Conservation (phyloP, 2,113 vertebrate genomes). For the Chamaea fasciata region DNA sequence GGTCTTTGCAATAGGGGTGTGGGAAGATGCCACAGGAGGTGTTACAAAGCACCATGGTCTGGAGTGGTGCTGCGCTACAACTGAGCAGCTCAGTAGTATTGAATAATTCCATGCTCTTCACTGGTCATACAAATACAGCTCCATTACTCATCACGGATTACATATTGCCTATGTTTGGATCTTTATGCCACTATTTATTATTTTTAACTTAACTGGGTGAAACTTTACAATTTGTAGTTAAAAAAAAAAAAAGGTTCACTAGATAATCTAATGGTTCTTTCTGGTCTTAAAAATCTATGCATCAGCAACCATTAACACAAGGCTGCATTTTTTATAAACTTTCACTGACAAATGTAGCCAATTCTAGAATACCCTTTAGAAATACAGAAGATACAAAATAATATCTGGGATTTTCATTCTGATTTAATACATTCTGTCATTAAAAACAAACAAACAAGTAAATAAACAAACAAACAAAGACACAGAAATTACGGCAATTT, state of each 20-base stretch:
- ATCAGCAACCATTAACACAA: background rate
- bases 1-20: background rate
- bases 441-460: background rate
- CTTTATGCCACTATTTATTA: background rate
- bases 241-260: background rate
- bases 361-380: background rate
- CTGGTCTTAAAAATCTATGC: background rate
- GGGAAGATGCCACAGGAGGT: background rate
- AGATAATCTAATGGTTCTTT: background rate
- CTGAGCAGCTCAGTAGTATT: background rate
- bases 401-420: background rate
- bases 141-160: background rate
- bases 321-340: background rate
- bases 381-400: background rate
- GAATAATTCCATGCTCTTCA: background rate
- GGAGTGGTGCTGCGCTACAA: background rate
- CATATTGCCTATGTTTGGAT: background rate
- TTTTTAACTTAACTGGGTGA: background rate
- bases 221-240: background rate
- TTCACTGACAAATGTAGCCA: background rate
- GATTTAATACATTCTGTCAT: background rate
- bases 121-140: background rate
- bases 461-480: background rate
- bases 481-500: background rate
- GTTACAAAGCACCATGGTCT: background rate